Base-by-base conservation (phyloP, 2,797 vertebrate species). In the Antennarius maculatus region DNA sequence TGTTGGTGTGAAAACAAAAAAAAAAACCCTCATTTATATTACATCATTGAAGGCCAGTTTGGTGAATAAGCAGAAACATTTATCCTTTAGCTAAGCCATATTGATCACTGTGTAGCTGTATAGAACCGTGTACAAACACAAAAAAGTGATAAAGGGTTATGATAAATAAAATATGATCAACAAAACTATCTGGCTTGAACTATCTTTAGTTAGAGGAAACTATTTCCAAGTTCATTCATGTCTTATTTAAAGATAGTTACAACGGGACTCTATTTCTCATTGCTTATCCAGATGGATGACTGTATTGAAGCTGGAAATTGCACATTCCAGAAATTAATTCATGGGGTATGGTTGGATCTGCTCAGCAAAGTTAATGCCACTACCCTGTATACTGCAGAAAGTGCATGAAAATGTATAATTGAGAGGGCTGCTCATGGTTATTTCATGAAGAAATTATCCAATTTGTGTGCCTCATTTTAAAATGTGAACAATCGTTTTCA, bases 371-470 rank as follows among this genome's bases (percentile, higher is more conserved):
- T 74, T 31, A 71, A 61, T 58, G 66, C 12, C 17, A 18, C 29
- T 66, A 18, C 15, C n/a, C 9, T 54, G 27, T 61, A 29, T 7
- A 55, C 0, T 2, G 54, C 57, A 31, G 62, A 31, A 69, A 83
- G 82, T 53, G 56, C 76, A 68, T 69, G 55, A 64, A 65, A 60
- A 77, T 74, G 73, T 49, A 48, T 69, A 72, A 71, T 78, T 61
- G 45, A 77, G 60, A 76, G 54, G 56, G 49, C 28, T 53, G 74
- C 56, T 28, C 1, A 13, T 28, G 65, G 60, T 62, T 76, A 66
- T 79, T 61, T 79, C 37, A 27, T 48, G n/a, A 55, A 50, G 62
- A 66, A 78, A 59, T 54, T 0, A 68, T 76, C 75, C 14, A 6
- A 54, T 64, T 71, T 66, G 28, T 29, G 7, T 43, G 31, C 62